A percentile compares a stretch with the other conserved stretches of the same genome.
These are phyloP conservation scores for Melanotaenia boesemani DNA, from an alignment of 2,797 vertebrate genomes.

Conservation along the genomic window DNA sequence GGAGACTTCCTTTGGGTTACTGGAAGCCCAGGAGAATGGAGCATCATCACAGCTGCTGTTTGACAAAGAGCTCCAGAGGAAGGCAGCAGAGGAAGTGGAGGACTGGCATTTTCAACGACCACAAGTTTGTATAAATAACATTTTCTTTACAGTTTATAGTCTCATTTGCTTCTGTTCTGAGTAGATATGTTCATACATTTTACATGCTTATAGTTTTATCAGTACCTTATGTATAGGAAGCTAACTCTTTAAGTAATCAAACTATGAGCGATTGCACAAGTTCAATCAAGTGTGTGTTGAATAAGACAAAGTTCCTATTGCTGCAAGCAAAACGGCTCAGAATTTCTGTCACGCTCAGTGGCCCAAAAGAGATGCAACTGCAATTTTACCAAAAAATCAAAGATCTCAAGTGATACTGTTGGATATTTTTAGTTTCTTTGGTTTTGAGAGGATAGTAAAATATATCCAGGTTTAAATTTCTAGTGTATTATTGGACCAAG, in stretches of 20 bases:
- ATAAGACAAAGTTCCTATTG: background rate
- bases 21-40: conserved; percentile 76
- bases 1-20: conserved; percentile 84
- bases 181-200: background rate
- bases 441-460: background rate
- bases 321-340: background rate
- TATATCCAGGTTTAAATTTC: background rate
- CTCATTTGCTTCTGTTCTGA: background rate
- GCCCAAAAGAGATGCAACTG: background rate
- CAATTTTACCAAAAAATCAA: background rate
- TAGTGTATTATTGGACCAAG: background rate
- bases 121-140: conserved; percentile 61
- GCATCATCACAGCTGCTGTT: conserved; percentile 32
- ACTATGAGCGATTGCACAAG: background rate
- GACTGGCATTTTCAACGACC: conserved; percentile 82
- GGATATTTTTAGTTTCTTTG: background rate
- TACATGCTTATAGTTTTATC: background rate
- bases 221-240: background rate
- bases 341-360: background rate
- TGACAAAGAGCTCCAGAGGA: conserved; percentile 31
- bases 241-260: background rate
- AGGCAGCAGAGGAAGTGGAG: conserved; percentile 33
- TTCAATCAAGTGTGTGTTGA: background rate
- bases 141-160: background rate
- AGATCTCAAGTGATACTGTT: background rate